These are phyloP conservation scores for Pterostichus niger DNA, from an alignment of 2,888 invertebrate species.

Conservation along the genomic window DNA sequence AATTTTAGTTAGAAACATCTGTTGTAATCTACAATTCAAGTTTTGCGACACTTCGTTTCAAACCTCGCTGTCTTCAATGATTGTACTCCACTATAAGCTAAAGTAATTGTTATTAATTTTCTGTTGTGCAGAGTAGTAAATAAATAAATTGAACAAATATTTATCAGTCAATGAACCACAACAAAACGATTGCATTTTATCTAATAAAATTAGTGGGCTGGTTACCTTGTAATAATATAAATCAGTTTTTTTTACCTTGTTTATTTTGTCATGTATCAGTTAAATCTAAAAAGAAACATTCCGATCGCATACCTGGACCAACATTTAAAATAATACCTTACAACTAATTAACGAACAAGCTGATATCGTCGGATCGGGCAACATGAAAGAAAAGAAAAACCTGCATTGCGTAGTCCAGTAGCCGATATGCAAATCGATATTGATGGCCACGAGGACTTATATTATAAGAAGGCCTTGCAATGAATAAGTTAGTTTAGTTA, in stretches of 20 bases:
- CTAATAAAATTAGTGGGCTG: background rate
- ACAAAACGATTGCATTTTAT: background rate
- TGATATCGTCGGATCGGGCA: conserved; percentile 24
- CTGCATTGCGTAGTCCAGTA: conserved; percentile 10
- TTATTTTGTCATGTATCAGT: background rate
- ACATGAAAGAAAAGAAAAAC: background rate
- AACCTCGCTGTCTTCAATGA: too few species aligned
- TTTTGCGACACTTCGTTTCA: too few species aligned
- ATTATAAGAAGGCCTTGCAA: conserved; percentile 18
- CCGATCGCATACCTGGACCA: conserved; percentile 28
- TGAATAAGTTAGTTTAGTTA: background rate
- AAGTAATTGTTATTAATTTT: too few species aligned
- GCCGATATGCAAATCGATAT: conserved; percentile 24
- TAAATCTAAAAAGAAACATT: background rate
- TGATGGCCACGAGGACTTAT: background rate
- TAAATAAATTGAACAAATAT: too few species aligned
- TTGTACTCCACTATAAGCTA: too few species aligned
- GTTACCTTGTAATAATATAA: background rate
- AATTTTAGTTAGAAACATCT: too few species aligned
- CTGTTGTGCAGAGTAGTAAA: too few species aligned
- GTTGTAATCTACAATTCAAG: too few species aligned
- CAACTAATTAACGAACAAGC: conserved; percentile 37
- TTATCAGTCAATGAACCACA: background rate
- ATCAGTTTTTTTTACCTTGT: conserved; percentile 26
- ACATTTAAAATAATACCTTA: conserved; percentile 17